A percentile compares a stretch with the other conserved stretches of the same genome.
Conservation (phyloP, 2,113 vertebrate genomes). For the Baryphthengus martii region DNA sequence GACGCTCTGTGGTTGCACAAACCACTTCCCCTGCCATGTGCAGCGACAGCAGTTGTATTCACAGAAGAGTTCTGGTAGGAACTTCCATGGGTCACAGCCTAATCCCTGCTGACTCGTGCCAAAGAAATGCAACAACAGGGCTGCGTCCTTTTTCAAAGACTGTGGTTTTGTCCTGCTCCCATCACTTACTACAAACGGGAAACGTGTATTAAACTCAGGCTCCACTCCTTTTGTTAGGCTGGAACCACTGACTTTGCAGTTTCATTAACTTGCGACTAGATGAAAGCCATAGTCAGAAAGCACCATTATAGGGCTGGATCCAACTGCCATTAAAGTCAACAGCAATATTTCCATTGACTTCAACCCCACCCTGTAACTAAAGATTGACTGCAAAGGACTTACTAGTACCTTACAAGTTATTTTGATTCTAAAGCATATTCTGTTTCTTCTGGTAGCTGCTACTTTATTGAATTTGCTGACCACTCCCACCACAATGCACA, state of each 20-base stretch:
- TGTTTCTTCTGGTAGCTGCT: not conserved
- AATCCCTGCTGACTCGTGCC: slow-evolving; percentile 37
- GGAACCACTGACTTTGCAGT: slow-evolving; percentile 19
- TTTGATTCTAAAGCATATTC: not conserved
- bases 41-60: slow-evolving; percentile 59
- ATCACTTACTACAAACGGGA: not conserved
- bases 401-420: not conserved
- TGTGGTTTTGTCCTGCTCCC: not conserved
- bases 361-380: not conserved
- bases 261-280: not conserved
- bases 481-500: not conserved
- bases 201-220: not conserved
- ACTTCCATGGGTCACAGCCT: slow-evolving; percentile 12
- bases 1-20: slow-evolving; percentile 32
- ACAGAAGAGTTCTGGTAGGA: slow-evolving; percentile 33
- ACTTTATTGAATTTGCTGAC: not conserved
- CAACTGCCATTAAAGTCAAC: not conserved
- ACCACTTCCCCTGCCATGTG: slow-evolving; percentile 39
- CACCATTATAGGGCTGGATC: not conserved
- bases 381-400: not conserved
- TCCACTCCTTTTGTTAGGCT: slow-evolving; percentile 10
- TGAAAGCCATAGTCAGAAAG: not conserved
- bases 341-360: not conserved
- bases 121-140: not conserved
- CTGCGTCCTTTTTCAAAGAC: slow-evolving; percentile 1